Evolutionary conservation across 1,140 invertebrate genomes (phyloP).

Genomic region (Drosophila setifemur): DNA sequence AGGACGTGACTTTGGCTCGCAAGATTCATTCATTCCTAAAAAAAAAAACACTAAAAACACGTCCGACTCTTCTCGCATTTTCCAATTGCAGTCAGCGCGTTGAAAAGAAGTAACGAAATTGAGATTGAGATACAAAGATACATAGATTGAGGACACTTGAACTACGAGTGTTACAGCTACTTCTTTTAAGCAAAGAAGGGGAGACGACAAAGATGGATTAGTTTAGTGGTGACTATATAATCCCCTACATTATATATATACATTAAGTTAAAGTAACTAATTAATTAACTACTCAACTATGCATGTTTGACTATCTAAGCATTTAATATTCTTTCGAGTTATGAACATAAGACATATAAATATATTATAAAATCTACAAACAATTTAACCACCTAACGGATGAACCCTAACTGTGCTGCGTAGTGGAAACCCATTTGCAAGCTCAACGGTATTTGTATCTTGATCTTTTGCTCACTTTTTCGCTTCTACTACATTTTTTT

Average conservation of each 20-base stretch:
- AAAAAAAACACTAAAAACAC: conserved; percentile 46
- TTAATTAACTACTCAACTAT: no score
- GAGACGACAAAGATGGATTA: neutral
- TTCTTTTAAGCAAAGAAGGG: neutral
- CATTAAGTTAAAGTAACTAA: no score
- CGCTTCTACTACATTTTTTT: neutral
- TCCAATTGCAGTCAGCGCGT: conserved; percentile 46
- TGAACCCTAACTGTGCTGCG: neutral
- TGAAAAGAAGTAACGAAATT: conserved; percentile 33
- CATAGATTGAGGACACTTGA: conserved; percentile 28
- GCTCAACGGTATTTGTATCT: conserved; percentile 23
- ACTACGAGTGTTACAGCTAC: conserved; percentile 12
- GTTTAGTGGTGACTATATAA: neutral
- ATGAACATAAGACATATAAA: no score
- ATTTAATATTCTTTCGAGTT: no score
- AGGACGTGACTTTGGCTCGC: conserved; percentile 50
- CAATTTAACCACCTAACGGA: neutral
- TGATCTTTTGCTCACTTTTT: conserved; percentile 3
- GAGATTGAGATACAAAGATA: conserved; percentile 49
- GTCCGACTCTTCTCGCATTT: conserved; percentile 39
- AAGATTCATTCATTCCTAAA: conserved; percentile 63
- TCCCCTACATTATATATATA: neutral
- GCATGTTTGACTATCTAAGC: no score
- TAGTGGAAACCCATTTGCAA: conserved; percentile 10
- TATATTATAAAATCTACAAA: no score